These are phyloP conservation scores for Hydrophis major DNA, from an alignment of 2,797 vertebrate genomes.

Conservation along the genomic window DNA sequence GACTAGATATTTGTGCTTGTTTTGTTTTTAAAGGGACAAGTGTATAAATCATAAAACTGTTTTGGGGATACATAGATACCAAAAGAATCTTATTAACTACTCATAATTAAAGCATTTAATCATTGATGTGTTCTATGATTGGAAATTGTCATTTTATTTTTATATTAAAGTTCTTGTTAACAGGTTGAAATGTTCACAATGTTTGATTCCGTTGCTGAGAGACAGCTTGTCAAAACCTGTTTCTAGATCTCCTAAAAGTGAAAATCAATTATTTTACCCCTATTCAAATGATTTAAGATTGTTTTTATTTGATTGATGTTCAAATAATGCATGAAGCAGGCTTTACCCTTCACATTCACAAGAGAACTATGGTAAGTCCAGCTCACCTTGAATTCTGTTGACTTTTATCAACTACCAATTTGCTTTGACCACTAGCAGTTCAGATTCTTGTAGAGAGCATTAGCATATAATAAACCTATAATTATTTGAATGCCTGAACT, in stretches of 20 bases:
- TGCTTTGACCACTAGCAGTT: neutral
- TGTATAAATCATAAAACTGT: neutral
- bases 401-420: neutral
- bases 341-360: constrained; percentile 22
- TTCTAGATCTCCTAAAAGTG: constrained; percentile 42
- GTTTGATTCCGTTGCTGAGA: neutral
- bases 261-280: constrained; percentile 10
- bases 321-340: constrained; percentile 44
- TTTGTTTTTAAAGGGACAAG: neutral
- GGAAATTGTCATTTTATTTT: neutral
- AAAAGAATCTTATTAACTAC: neutral
- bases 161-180: neutral
- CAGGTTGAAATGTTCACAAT: neutral
- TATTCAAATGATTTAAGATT: constrained; percentile 28
- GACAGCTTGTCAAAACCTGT: constrained; percentile 10
- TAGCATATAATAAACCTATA: neutral
- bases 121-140: neutral
- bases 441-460: neutral
- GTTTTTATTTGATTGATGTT: constrained; percentile 32
- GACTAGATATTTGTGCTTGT: neutral
- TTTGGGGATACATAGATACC: neutral
- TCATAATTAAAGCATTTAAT: neutral
- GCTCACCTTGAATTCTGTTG: too few species aligned
- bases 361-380: neutral
- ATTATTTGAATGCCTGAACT: neutral